These are phyloP conservation scores for Microcebus lehilahytsara DNA, from an alignment of 2,113 vertebrate species.

Conservation along the genomic window DNA sequence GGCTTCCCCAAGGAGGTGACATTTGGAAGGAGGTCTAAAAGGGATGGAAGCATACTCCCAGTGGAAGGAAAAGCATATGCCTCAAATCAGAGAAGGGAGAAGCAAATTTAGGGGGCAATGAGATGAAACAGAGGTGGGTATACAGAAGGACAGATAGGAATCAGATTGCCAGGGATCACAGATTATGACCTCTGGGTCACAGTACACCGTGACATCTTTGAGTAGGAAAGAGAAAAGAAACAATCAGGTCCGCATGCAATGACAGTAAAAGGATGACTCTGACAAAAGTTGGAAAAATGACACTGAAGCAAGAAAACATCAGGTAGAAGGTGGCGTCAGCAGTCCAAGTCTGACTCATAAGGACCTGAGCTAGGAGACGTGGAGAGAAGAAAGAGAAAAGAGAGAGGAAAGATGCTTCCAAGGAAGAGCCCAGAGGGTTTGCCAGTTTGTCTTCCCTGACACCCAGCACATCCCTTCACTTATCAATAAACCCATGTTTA, in stretches of 20 bases:
- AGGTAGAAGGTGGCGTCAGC: not conserved
- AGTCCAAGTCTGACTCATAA: not conserved
- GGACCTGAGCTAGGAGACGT: too few species aligned
- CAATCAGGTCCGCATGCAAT: not conserved
- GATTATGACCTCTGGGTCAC: not conserved
- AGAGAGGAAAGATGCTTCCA: not conserved
- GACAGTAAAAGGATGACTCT: not conserved
- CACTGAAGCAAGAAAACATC: not conserved
- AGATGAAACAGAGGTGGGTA: rapidly evolving
- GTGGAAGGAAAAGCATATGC: not conserved
- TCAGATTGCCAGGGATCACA: not conserved
- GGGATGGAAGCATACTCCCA: not conserved
- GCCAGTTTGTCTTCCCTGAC: rapidly evolving
- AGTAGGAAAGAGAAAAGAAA: not conserved
- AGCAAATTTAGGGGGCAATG: too few species aligned
- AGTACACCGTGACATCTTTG: not conserved
- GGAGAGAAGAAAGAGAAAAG: not conserved
- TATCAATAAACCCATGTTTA: too few species aligned
- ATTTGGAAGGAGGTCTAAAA: too few species aligned
- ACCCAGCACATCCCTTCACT: not conserved
- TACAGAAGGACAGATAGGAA: not conserved
- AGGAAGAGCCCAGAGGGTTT: not conserved
- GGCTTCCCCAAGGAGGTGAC: not conserved
- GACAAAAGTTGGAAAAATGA: not conserved
- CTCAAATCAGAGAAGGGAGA: not conserved